These are phyloP conservation scores for Penaeus vannamei DNA, from an alignment of 1,140 invertebrate genomes.

Conservation along the genomic window DNA sequence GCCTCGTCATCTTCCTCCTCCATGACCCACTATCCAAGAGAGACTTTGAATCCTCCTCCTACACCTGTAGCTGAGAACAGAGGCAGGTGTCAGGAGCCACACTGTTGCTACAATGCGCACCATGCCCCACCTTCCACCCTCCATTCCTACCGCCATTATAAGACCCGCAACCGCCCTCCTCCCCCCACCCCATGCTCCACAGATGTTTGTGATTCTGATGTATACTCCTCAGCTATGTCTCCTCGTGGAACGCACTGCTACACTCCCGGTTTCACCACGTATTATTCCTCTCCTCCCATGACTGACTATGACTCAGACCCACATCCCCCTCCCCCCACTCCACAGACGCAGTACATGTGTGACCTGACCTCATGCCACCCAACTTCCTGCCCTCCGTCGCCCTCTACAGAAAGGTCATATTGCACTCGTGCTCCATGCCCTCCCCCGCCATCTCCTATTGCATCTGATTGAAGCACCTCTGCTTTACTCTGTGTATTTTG, in stretches of 20 bases:
- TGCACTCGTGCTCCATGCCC: conserved; percentile 71
- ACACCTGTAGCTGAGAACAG: conserved; percentile 81
- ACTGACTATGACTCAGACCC: conserved; percentile 61
- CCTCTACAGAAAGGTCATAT: conserved; percentile 54
- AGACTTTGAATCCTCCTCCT: conserved; percentile 90
- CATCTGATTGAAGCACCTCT: conserved; percentile 52
- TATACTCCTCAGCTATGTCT: conserved; percentile 73
- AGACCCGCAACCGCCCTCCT: conserved; percentile 86
- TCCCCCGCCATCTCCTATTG: conserved; percentile 62
- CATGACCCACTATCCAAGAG: conserved; percentile 79
- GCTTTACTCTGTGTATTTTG: conserved; percentile 23
- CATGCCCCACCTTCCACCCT: conserved; percentile 54
- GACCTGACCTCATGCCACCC: conserved; percentile 51
- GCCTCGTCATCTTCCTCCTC: conserved; percentile 83
- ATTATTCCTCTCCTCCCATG: conserved; percentile 65
- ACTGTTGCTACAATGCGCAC: conserved; percentile 68
- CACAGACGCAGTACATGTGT: conserved; percentile 58
- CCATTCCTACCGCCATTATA: conserved; percentile 80
- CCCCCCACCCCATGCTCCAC: conserved; percentile 95
- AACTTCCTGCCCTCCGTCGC: conserved; percentile 51
- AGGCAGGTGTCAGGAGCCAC: conserved; percentile 75
- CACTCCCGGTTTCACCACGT: conserved; percentile 66
- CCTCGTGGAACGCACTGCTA: conserved; percentile 71
- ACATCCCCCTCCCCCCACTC: conserved; percentile 55
- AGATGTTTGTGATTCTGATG: conserved; percentile 80